Percentiles rank a stretch among this genome's conserved stretches.
Evolutionary conservation across 92 coral and sea anemone species (phyloP).

Genomic region (Metridium senile): DNA sequence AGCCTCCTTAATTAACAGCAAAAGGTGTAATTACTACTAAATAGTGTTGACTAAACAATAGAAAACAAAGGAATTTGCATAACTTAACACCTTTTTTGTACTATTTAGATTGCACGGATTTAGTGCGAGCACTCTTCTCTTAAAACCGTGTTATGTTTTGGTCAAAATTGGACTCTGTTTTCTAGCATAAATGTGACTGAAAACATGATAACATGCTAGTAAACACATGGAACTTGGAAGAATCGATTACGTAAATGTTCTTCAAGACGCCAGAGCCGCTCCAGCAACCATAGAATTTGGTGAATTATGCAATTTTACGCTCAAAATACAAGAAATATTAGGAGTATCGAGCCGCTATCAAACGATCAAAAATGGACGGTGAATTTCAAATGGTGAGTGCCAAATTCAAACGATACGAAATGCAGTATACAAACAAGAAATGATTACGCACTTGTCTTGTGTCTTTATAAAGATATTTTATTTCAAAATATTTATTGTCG

Average conservation of each 20-base stretch:
- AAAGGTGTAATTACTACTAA: too few species aligned
- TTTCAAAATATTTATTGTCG: neutral
- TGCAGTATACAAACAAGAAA: constrained; percentile 8
- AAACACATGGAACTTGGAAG: constrained; percentile 18
- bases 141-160: neutral
- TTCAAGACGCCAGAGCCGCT: constrained; percentile 16
- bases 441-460: constrained; percentile 11
- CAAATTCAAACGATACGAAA: constrained; percentile 18
- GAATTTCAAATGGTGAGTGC: constrained; percentile 24
- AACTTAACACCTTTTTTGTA: too few species aligned
- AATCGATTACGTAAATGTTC: constrained; percentile 16
- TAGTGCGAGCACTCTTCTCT: too few species aligned
- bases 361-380: constrained; percentile 19
- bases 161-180: constrained; percentile 1
- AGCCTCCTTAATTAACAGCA: too few species aligned
- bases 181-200: constrained; percentile 12
- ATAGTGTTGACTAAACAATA: too few species aligned
- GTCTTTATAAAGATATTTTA: neutral
- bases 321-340: constrained; percentile 21
- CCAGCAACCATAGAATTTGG: constrained; percentile 23
- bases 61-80: too few species aligned
- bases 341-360: constrained; percentile 14
- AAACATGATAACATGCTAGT: constrained; percentile 24
- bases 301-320: constrained; percentile 20
- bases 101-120: too few species aligned